Base-by-base conservation (phyloP, 2,797 vertebrate genomes). In the Tapera naevia region DNA sequence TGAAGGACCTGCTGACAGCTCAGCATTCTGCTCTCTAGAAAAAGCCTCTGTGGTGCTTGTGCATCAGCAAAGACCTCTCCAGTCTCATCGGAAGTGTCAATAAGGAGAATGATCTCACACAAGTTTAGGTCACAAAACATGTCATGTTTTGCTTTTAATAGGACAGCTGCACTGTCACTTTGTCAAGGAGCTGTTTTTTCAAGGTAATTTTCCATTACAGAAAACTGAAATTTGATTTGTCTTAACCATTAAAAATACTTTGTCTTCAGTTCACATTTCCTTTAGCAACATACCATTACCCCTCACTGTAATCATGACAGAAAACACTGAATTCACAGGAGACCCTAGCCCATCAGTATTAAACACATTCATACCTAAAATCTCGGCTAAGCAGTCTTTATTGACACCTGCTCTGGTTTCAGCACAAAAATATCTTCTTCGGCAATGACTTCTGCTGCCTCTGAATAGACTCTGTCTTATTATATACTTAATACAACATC, bases 291-390 rank as follows among this genome's bases (percentile, higher is more conserved):
- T 43, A 75, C n/a, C 53, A 60, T 69, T 88, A 83, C 48, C 30
- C 61, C 64, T 78, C 66, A 61, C 54, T n/a, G 72, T 67, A 81
- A 83, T 69, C 65, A 61, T 61, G 48, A 87, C 39, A 78, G 61
- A 61, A 58, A 71, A 57, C 45, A 24, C 9, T 33, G 80, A 90
- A 78, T 91, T 90, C 87, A 84, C 62, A 86, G 66, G 78, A 79
- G 73, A 84, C 73, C 45, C n/a, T 61, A 43, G 85, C 48, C 69
- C 66, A 24, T 78, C 73, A 54, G 54, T 57, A 45, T 80, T 57
- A 84, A 74, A 86, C 54, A 54, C 72, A 72, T 81, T 86, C 80
- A 88, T 73, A 84, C 61, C 62, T 46, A 75, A 86, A 95, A 88
- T 57, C 62, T 60, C 76, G 81, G 76, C 82, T 75, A 88, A 88